These are phyloP conservation scores for Yponomeuta malinellus DNA, from an alignment of 2,888 invertebrate species.

Conservation along the genomic window DNA sequence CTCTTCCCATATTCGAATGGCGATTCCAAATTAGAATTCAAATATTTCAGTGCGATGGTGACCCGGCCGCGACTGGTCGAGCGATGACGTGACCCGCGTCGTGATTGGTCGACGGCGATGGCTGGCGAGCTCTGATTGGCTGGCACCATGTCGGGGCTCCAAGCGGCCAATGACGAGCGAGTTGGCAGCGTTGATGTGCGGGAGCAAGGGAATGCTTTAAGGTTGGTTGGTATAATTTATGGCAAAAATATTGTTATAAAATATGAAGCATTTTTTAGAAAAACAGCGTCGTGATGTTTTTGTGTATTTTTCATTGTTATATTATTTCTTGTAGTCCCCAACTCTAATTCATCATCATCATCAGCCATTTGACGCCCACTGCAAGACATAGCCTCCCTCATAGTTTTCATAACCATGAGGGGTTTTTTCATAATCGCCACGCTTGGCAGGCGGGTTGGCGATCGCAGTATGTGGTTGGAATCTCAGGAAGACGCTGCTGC, in stretches of 20 bases:
- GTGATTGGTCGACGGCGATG: conserved; percentile 44
- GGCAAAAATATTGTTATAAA: neutral
- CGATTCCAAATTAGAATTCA: conserved; percentile 12
- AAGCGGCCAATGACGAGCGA: conserved; percentile 55
- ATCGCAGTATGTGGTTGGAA: no score
- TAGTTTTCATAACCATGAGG: no score
- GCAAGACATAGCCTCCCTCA: no score
- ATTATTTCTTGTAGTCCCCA: no score
- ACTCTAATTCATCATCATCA: no score
- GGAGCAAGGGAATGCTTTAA: conserved; percentile 67
- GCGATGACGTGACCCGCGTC: conserved; percentile 39
- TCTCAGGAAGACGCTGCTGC: no score
- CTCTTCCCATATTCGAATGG: conserved; percentile 13
- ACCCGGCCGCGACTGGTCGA: conserved; percentile 27
- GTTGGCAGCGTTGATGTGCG: conserved; percentile 68
- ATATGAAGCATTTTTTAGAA: no score
- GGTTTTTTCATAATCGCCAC: no score
- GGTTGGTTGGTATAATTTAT: conserved; percentile 37
- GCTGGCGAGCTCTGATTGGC: conserved; percentile 39
- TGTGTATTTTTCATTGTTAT: no score
- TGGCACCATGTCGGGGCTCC: conserved; percentile 65
- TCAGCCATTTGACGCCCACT: no score
- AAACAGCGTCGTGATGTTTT: no score
- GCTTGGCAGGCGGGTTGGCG: no score
- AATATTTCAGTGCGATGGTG: conserved; percentile 22